Evolutionary conservation across 2,797 vertebrate genomes (phyloP).

Genomic region (Moxostoma hubbsi): DNA sequence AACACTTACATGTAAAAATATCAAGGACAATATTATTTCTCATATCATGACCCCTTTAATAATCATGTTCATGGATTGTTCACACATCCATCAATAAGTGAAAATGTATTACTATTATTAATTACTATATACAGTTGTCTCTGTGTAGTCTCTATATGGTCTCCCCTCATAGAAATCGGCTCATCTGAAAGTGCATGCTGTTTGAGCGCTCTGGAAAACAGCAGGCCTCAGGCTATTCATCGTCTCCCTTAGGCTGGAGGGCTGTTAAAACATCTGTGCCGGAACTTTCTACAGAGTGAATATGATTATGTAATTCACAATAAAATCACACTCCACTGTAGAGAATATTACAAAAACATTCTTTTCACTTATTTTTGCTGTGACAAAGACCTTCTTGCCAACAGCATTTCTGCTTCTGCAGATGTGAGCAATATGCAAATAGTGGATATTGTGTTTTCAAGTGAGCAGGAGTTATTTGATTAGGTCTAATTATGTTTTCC

Average conservation of each 20-base stretch:
- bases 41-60: neutral
- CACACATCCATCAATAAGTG: slow-evolving; percentile 8
- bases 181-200: slow-evolving; percentile 10
- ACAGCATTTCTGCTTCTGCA: slow-evolving; percentile 12
- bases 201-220: slow-evolving; percentile 26
- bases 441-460: slow-evolving; percentile 11
- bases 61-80: slow-evolving; percentile 1
- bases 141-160: neutral
- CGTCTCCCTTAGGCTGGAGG: slow-evolving; percentile 34
- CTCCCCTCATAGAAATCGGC: slow-evolving; percentile 15
- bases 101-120: too few species aligned
- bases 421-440: slow-evolving; percentile 19
- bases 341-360: neutral
- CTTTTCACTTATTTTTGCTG: slow-evolving; percentile 13
- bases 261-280: slow-evolving; percentile 33
- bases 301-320: slow-evolving; percentile 10
- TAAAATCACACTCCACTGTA: slow-evolving; percentile 1
- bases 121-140: slow-evolving; percentile 11
- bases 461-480: slow-evolving; percentile 7
- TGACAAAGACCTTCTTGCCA: slow-evolving; percentile 7
- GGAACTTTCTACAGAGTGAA: slow-evolving; percentile 15
- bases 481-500: neutral
- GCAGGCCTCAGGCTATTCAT: slow-evolving; percentile 17
- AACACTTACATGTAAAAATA: too few species aligned
- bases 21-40: too few species aligned